Conservation (phyloP, 2,797 vertebrate species). For the Notamacropus eugenii region DNA sequence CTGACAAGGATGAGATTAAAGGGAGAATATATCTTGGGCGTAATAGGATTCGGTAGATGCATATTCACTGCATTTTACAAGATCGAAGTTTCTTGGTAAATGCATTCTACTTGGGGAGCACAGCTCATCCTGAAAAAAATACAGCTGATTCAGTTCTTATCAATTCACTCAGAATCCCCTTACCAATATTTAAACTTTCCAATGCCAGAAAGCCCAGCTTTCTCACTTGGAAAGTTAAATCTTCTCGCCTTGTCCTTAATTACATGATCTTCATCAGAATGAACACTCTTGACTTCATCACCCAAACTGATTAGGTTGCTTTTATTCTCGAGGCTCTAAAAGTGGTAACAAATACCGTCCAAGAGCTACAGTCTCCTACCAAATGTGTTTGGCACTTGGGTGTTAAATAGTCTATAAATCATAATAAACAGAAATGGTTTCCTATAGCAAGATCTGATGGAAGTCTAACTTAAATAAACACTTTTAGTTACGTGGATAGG, state of each 20-base stretch:
- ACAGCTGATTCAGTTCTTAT: conserved; percentile 14
- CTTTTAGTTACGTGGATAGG: conserved; percentile 65
- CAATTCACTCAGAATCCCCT: conserved; percentile 26
- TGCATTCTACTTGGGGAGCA: conserved; percentile 13
- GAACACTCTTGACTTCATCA: conserved; percentile 37
- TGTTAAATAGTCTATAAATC: conserved; percentile 72
- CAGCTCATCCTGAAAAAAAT: neutral
- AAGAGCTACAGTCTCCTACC: conserved; percentile 37
- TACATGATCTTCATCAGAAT: conserved; percentile 21
- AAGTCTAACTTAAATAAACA: conserved; percentile 59
- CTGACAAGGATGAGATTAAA: neutral
- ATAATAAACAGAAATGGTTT: conserved; percentile 72
- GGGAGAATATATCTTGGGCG: neutral
- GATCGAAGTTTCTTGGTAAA: conserved; percentile 25
- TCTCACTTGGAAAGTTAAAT: conserved; percentile 62
- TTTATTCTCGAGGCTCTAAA: conserved; percentile 27
- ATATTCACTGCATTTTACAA: neutral
- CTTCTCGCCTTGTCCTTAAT: conserved; percentile 45
- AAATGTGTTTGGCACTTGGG: conserved; percentile 57
- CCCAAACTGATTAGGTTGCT: conserved; percentile 4
- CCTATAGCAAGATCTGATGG: conserved; percentile 67
- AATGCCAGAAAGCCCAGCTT: conserved; percentile 41
- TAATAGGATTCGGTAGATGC: neutral
- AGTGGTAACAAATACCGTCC: conserved; percentile 64
- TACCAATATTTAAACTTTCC: conserved; percentile 40